Base-by-base conservation (phyloP, 2,888 invertebrate genomes). In the Cenopis cana region DNA sequence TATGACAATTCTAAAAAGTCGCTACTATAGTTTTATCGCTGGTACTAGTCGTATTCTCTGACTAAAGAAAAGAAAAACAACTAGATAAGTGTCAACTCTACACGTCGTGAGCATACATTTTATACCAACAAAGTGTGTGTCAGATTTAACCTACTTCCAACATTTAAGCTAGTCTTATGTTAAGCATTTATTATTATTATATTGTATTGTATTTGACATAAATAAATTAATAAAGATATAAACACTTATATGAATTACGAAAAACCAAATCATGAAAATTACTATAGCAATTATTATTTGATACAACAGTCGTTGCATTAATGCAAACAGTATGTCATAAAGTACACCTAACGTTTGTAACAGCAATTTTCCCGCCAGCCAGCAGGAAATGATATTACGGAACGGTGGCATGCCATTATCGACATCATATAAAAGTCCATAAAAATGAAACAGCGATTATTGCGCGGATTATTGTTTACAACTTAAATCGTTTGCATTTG, bases 401-500 rank as follows among this genome's bases (percentile, higher is more conserved):
- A 61, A 60, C 61, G 62, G 59, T 67, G 57, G 74, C 74, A 75
- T 67, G 57, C 73, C 74, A 75, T 75, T 76, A 76, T 76, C 76
- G 77, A 76, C 75, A 74, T 76, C 68, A 74, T 73, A 77, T 76
- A 77, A 76, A 77, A 74, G 52, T 74, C 72, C 17, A 74, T 78
- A 75, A 79, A 77, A 76, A 74, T 74, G 74, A 72, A 74, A 73
- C 74, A 73, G 59, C 68, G 73, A 69, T 73, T 69, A 20, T 24
- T 24, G 36, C 68, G 74, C 59, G 72, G 69, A 75, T 76, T 73
- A 74, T 75, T 75, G 76, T 76, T 73, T 74, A 73, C 76, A 69
- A 73, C 33, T 33, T 33, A 33, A 1, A 24, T 24, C 33, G 5
- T 33, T 33, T 56, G 56, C 36, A 66, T 54, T 46, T 17, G 36